These are phyloP conservation scores for Ormia ochracea DNA, from an alignment of 2,888 invertebrate species.

Conservation along the genomic window DNA sequence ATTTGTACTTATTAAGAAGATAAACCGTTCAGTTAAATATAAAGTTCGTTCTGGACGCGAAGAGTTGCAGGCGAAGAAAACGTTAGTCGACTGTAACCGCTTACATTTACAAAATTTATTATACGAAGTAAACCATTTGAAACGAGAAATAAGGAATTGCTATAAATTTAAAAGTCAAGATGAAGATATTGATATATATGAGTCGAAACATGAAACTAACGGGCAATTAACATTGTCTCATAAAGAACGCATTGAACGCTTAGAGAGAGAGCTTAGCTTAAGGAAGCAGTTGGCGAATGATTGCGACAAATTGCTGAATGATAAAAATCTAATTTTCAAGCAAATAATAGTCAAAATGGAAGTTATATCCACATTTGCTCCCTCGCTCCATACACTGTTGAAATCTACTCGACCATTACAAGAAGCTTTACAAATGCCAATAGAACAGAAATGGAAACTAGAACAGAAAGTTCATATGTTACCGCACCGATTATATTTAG, in stretches of 20 bases:
- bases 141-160: constrained; percentile 96
- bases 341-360: constrained; percentile 86
- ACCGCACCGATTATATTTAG: constrained; percentile 88
- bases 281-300: constrained; percentile 88
- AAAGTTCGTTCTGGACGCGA: constrained; percentile 89
- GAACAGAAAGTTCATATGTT: constrained; percentile 85
- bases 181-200: constrained; percentile 92
- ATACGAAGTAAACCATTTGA: constrained; percentile 95
- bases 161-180: constrained; percentile 96
- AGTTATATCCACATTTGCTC: constrained; percentile 88
- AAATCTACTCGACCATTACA: constrained; percentile 92
- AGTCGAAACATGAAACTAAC: constrained; percentile 82
- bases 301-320: constrained; percentile 85
- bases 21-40: constrained; percentile 93
- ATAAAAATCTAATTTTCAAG: constrained; percentile 86
- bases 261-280: constrained; percentile 94
- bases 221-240: constrained; percentile 78
- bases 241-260: constrained; percentile 87
- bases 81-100: constrained; percentile 92
- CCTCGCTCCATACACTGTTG: constrained; percentile 84
- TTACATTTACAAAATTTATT: constrained; percentile 93
- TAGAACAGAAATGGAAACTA: constrained; percentile 87
- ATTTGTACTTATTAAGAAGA: constrained; percentile 90
- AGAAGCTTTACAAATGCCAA: constrained; percentile 88
- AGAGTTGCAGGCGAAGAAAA: constrained; percentile 88